phyloP scores from a whole-genome alignment of 2,797 vertebrate genomes.

The Rachycentron canadum region DNA sequence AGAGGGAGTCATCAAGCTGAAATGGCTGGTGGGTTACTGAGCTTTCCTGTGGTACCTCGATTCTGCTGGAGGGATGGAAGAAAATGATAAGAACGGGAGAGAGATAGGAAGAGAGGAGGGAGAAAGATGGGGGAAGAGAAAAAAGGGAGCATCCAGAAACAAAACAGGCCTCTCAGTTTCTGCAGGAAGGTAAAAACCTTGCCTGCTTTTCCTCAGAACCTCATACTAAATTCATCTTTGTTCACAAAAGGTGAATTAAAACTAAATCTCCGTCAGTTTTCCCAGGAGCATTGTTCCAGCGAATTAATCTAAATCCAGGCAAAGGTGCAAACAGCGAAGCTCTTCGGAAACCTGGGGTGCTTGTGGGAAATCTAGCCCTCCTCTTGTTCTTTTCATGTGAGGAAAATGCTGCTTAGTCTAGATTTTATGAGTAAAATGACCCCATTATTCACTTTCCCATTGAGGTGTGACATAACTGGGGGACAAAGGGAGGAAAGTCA shows the following conservation, averaged over 20 bases:
- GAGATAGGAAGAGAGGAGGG: neutral
- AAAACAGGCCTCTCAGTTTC: neutral
- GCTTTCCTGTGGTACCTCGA: slow-evolving; percentile 10
- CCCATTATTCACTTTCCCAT: slow-evolving; percentile 60
- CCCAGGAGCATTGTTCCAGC: slow-evolving; percentile 38
- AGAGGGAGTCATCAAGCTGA: slow-evolving; percentile 28
- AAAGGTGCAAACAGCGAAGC: slow-evolving; percentile 38
- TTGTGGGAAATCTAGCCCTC: slow-evolving; percentile 45
- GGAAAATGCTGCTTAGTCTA: slow-evolving; percentile 47
- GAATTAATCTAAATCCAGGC: slow-evolving; percentile 57
- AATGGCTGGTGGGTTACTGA: slow-evolving; percentile 5
- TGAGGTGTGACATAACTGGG: slow-evolving; percentile 46
- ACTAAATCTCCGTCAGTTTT: slow-evolving; percentile 32
- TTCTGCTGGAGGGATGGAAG: slow-evolving; percentile 11
- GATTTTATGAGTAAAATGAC: slow-evolving; percentile 54
- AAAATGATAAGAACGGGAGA: slow-evolving; percentile 2
- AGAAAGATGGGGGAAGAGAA: no score
- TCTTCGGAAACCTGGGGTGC: slow-evolving; percentile 33
- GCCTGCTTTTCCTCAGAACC: slow-evolving; percentile 11
- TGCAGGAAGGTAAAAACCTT: slow-evolving; percentile 16
- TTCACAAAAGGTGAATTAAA: slow-evolving; percentile 42
- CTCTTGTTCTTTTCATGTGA: slow-evolving; percentile 32
- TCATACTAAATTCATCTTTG: slow-evolving; percentile 34
- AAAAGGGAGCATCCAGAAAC: neutral
- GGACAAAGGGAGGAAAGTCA: slow-evolving; percentile 16